A percentile compares a stretch with the other conserved stretches of the same genome.
Conservation (phyloP, 2,888 invertebrate species). For the Linnaemya tessellans region DNA sequence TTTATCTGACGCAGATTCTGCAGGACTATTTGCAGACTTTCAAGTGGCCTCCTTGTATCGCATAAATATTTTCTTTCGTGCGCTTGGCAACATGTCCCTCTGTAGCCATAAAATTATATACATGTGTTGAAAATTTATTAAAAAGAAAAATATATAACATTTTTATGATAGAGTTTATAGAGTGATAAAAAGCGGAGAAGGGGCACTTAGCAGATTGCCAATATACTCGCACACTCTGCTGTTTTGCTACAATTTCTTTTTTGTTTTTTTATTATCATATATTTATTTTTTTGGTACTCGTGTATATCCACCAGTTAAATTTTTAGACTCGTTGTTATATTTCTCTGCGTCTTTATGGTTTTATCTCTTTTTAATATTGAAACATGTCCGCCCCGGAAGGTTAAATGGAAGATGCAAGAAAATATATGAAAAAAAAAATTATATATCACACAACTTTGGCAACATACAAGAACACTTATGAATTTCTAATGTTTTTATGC, state of each 20-base stretch:
- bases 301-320: slow-evolving; percentile 19
- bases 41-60: background rate
- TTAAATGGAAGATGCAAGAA: slow-evolving; percentile 74
- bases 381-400: slow-evolving; percentile 74
- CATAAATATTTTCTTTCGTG: background rate
- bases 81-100: background rate
- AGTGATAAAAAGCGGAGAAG: slow-evolving; percentile 29
- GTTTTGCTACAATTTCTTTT: slow-evolving; percentile 15
- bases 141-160: slow-evolving; percentile 28
- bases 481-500: slow-evolving; percentile 61
- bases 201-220: slow-evolving; percentile 43
- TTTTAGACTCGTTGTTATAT: slow-evolving; percentile 60
- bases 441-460: slow-evolving; percentile 25
- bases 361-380: slow-evolving; percentile 71
- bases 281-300: slow-evolving; percentile 3
- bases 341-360: slow-evolving; percentile 59
- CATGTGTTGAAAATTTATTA: slow-evolving; percentile 21
- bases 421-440: slow-evolving; percentile 63
- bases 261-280: background rate
- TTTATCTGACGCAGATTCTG: too few species aligned
- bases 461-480: slow-evolving; percentile 55
- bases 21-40: too few species aligned
- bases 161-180: slow-evolving; percentile 40
- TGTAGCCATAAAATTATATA: slow-evolving; percentile 21
- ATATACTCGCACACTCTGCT: slow-evolving; percentile 18